phyloP scores from a whole-genome alignment of 1,140 invertebrate species.

The Armadillidium nasatum region DNA sequence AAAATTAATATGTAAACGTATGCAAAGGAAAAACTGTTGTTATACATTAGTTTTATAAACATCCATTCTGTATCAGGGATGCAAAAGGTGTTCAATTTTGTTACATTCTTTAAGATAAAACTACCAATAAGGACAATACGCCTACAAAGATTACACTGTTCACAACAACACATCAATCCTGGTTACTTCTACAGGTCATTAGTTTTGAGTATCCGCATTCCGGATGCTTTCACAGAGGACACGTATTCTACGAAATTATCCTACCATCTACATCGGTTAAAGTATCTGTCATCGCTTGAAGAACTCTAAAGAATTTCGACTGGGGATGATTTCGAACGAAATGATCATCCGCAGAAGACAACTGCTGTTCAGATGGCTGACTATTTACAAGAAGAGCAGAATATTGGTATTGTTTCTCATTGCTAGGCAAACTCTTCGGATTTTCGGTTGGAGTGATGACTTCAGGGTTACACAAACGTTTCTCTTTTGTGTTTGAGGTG shows the following conservation, averaged over 20 bases:
- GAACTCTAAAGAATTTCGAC: conserved; percentile 54
- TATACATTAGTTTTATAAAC: no score
- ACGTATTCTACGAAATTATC: not conserved
- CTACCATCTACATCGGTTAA: conserved; percentile 35
- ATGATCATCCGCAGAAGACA: conserved; percentile 36
- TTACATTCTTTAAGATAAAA: no score
- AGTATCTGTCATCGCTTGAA: conserved; percentile 50
- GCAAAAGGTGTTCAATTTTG: no score
- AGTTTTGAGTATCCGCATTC: no score
- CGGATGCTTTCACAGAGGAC: no score
- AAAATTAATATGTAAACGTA: no score
- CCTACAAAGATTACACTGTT: no score
- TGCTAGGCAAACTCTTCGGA: not conserved
- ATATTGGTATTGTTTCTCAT: not conserved
- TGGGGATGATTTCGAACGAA: conserved; percentile 53
- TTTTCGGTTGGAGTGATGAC: not conserved
- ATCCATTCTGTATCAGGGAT: no score
- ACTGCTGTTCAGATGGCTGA: not conserved
- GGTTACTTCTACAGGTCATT: no score
- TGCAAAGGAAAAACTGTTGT: no score
- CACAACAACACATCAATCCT: no score
- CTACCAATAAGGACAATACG: no score
- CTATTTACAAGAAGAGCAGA: not conserved
- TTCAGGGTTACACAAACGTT: not conserved
- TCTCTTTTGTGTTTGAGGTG: not conserved